Conservation (phyloP, 2,888 invertebrate species). For the Toxonevra muliebris region DNA sequence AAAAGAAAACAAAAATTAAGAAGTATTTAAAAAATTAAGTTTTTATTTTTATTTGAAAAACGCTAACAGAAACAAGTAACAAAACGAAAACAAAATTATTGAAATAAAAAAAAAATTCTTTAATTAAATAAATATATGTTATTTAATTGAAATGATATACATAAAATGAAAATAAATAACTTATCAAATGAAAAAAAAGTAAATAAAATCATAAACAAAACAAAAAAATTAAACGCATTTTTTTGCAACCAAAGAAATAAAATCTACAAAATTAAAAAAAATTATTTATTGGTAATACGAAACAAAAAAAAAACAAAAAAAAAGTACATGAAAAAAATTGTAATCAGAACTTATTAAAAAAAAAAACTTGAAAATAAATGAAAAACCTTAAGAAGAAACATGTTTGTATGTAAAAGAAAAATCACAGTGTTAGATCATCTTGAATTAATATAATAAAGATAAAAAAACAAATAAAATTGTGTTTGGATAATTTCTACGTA, state of each 20-base stretch:
- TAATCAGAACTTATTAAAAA: slow-evolving; percentile 30
- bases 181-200: background rate
- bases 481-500: too few species aligned
- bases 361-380: slow-evolving; percentile 36
- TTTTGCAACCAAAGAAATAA: background rate
- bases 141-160: background rate
- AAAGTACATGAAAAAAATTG: slow-evolving; percentile 19
- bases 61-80: background rate
- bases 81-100: background rate
- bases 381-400: slow-evolving; percentile 42
- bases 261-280: slow-evolving; percentile 5
- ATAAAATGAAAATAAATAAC: slow-evolving; percentile 3
- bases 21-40: too few species aligned
- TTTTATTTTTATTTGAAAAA: too few species aligned
- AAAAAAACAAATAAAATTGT: slow-evolving; percentile 6
- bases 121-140: background rate
- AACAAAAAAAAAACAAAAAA: slow-evolving; percentile 12
- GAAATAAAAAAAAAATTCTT: background rate
- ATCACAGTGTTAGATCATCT: slow-evolving; percentile 61
- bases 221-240: background rate
- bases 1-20: too few species aligned
- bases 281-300: slow-evolving; percentile 16
- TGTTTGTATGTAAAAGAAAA: slow-evolving; percentile 62
- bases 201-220: slow-evolving; percentile 8
- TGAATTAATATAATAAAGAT: slow-evolving; percentile 49